Evolutionary conservation across 2,113 vertebrate genomes (phyloP).

Genomic region (Actenoides lindsayi): DNA sequence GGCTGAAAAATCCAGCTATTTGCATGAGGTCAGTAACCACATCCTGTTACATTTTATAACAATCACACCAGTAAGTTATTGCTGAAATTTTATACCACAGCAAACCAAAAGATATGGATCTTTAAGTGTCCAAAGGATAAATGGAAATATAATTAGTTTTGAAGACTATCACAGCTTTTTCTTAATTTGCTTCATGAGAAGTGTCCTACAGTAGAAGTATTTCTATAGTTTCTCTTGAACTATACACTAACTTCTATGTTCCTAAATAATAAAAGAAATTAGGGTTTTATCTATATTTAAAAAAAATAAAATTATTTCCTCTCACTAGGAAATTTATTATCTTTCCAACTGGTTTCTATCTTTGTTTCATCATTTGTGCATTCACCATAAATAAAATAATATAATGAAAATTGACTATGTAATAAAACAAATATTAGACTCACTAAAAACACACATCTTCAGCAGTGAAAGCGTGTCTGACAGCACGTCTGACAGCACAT

Average conservation of each 20-base stretch:
- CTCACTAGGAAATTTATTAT: background rate
- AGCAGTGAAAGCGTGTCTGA: background rate
- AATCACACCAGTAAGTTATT: background rate
- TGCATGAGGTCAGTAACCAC: background rate
- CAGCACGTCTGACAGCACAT: background rate
- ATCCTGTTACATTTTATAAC: background rate
- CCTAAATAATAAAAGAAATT: background rate
- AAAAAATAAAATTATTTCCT: background rate
- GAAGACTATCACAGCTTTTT: background rate
- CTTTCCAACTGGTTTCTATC: background rate
- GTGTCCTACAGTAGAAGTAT: background rate
- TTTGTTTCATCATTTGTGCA: background rate
- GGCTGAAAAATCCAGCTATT: background rate
- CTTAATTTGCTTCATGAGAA: background rate
- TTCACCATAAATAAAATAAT: background rate
- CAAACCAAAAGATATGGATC: background rate
- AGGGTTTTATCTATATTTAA: fast-evolving
- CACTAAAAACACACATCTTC: background rate
- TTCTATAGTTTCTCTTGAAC: background rate
- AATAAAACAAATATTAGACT: background rate
- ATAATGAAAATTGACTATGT: background rate
- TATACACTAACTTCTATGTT: background rate
- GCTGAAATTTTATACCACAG: background rate
- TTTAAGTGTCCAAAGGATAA: background rate
- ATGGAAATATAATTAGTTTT: background rate